phyloP scores from a whole-genome alignment of 2,113 vertebrate genomes.

The Protobothrops mucrosquamatus region DNA sequence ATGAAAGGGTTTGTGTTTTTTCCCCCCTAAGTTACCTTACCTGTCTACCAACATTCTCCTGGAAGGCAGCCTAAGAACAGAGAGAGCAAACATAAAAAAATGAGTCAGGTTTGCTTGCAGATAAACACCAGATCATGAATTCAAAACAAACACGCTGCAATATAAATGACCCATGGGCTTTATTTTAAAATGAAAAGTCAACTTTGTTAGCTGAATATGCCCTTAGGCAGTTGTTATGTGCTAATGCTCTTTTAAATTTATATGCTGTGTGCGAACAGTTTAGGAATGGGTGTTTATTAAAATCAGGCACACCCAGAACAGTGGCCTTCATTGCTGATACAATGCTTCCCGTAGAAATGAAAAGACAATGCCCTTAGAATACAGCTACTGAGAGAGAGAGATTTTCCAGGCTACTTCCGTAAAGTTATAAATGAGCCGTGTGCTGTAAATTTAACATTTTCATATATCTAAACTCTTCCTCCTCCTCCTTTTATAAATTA shows the following conservation, averaged over 20 bases:
- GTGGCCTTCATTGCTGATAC: slow-evolving; percentile 20
- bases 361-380: slow-evolving; percentile 26
- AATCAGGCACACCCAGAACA: slow-evolving; percentile 32
- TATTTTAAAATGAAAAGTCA: slow-evolving; percentile 64
- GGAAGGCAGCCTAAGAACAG: slow-evolving; percentile 90
- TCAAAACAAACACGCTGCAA: slow-evolving; percentile 60
- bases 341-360: slow-evolving; percentile 12
- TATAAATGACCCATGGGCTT: slow-evolving; percentile 73
- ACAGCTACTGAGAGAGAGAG: background rate
- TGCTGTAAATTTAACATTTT: background rate
- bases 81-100: slow-evolving; percentile 71
- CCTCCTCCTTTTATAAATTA: background rate
- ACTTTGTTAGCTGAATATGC: slow-evolving; percentile 59
- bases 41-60: slow-evolving; percentile 99
- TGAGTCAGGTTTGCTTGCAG: slow-evolving; percentile 64
- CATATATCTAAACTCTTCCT: background rate
- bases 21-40: slow-evolving; percentile 69
- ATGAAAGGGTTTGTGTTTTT: slow-evolving; percentile 52
- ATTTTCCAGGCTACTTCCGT: background rate
- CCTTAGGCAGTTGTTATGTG: slow-evolving; percentile 21
- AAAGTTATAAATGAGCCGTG: background rate
- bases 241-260: slow-evolving; percentile 42
- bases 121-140: slow-evolving; percentile 65
- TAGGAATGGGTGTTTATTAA: slow-evolving; percentile 50
- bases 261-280: slow-evolving; percentile 30